A percentile compares a stretch with the other conserved stretches of the same genome.
These are phyloP conservation scores for Campylomormyrus numenius DNA, from an alignment of 2,113 vertebrate genomes.

Conservation along the genomic window DNA sequence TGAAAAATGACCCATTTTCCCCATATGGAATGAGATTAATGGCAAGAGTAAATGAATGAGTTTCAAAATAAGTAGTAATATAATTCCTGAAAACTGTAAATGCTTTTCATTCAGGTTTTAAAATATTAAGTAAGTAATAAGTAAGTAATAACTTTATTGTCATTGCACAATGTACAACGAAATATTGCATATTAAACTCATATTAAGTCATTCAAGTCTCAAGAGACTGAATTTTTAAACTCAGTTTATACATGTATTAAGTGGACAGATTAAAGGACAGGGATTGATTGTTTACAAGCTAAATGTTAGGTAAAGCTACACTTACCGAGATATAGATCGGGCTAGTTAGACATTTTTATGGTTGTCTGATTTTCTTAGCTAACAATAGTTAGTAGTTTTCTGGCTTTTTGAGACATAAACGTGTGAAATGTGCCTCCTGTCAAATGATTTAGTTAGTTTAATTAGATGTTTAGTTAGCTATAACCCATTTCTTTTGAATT, in stretches of 20 bases:
- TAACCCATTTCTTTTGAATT: neutral
- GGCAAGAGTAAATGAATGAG: neutral
- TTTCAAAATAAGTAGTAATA: neutral
- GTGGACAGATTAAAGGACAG: neutral
- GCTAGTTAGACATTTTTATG: neutral
- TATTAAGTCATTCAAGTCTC: neutral
- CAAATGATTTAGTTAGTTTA: neutral
- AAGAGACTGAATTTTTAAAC: neutral
- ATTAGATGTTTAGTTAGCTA: neutral
- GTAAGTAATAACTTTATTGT: no score
- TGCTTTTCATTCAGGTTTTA: neutral
- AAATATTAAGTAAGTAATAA: neutral
- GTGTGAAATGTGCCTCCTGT: neutral
- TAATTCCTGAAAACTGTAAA: neutral
- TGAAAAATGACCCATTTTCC: neutral
- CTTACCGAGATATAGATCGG: neutral
- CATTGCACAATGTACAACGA: no score
- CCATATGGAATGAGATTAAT: neutral
- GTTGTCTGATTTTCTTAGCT: neutral
- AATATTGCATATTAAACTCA: neutral
- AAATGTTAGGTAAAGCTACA: neutral
- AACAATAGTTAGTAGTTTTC: neutral
- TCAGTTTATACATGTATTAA: neutral
- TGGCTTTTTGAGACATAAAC: neutral
- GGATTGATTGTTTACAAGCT: neutral